A percentile compares a stretch with the other conserved stretches of the same genome.
Conservation (phyloP, 1,140 invertebrate genomes). For the Hermatobates lingyangjiaoensis region DNA sequence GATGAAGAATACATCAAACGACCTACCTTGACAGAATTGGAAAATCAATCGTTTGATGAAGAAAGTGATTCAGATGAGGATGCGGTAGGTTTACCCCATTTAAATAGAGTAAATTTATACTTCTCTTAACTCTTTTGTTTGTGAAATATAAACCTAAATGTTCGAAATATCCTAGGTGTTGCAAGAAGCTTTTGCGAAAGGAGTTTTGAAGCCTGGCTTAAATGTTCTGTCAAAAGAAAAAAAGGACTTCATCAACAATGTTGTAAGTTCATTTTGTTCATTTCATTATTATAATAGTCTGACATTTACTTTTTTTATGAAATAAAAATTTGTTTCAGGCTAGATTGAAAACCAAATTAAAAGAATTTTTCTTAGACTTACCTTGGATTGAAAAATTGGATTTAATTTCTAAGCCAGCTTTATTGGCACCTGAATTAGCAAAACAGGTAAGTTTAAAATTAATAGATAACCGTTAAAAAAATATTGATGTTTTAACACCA, state of each 20-base stretch:
- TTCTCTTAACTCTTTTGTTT: too few relatives aligned
- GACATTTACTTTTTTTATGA: background rate
- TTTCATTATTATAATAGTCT: background rate
- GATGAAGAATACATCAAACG: too few relatives aligned
- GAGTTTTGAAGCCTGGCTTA: conserved; percentile 62
- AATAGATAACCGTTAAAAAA: too few relatives aligned
- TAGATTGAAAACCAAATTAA: conserved; percentile 47
- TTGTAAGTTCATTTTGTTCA: conserved; percentile 28
- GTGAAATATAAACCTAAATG: too few relatives aligned
- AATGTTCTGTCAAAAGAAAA: conserved; percentile 44
- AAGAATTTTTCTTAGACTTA: conserved; percentile 47
- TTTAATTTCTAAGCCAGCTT: conserved; percentile 48
- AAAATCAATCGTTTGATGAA: background rate
- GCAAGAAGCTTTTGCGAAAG: conserved; percentile 63
- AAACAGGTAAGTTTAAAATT: conserved; percentile 39
- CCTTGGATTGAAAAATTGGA: conserved; percentile 77
- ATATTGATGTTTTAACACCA: too few relatives aligned
- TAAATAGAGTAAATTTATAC: too few relatives aligned
- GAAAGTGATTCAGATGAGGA: background rate
- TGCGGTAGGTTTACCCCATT: conserved; percentile 8
- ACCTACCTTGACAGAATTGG: too few relatives aligned
- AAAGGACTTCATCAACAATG: conserved; percentile 40
- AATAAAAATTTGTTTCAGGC: conserved; percentile 27
- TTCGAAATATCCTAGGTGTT: too few relatives aligned
- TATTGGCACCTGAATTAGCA: conserved; percentile 61